A percentile compares a stretch with the other conserved stretches of the same genome.
Conservation (phyloP, 1,140 invertebrate genomes). For the Hermatobates lingyangjiaoensis region DNA sequence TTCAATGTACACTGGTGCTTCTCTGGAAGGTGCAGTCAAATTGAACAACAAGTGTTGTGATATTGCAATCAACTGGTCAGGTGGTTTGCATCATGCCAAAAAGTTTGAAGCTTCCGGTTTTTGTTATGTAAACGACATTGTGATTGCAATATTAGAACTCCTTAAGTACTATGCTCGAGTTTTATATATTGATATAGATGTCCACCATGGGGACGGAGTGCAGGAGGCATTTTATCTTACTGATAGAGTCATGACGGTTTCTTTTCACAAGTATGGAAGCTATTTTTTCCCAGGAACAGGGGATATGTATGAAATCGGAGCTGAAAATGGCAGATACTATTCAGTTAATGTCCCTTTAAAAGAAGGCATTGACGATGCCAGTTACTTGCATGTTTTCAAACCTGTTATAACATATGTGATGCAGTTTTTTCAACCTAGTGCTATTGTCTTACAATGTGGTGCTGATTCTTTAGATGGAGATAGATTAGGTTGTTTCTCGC, state of each 20-base stretch:
- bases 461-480: constrained; percentile 94
- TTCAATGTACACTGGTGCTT: constrained; percentile 91
- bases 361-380: constrained; percentile 89
- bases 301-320: constrained; percentile 94
- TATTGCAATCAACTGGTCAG: constrained; percentile 98
- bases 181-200: constrained; percentile 97
- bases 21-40: constrained; percentile 84
- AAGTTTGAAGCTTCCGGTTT: constrained; percentile 97
- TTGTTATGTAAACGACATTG: constrained; percentile 98
- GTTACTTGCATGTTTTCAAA: constrained; percentile 85
- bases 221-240: constrained; percentile 98
- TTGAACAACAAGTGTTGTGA: constrained; percentile 86
- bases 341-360: constrained; percentile 93
- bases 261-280: constrained; percentile 97
- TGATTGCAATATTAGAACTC: constrained; percentile 91
- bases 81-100: constrained; percentile 97
- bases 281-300: constrained; percentile 97
- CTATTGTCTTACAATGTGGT: constrained; percentile 94
- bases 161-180: constrained; percentile 89
- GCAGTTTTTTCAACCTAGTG: constrained; percentile 90
- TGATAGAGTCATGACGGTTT: constrained; percentile 97
- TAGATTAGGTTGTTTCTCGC: constrained; percentile 71
- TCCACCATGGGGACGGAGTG: constrained; percentile 98
- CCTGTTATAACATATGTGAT: constrained; percentile 86
- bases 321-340: constrained; percentile 82